Percentiles rank a stretch among this genome's conserved stretches.
Conservation (phyloP, 92 coral and sea anemone species). For the Diadumene lineata region DNA sequence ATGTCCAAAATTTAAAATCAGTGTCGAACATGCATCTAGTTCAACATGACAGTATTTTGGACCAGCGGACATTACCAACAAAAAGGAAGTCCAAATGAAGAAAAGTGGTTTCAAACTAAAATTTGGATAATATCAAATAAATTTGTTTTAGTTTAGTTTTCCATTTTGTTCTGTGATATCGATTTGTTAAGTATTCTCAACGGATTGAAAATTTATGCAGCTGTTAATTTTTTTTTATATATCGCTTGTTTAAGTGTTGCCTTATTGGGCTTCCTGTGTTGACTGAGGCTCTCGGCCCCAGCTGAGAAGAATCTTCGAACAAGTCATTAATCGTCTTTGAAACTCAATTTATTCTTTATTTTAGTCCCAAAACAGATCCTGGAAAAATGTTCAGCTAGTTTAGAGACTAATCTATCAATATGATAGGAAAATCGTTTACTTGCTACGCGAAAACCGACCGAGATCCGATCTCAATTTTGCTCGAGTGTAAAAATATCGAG, state of each 20-base stretch:
- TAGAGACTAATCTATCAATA: conserved; percentile 15
- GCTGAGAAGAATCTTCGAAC: background rate
- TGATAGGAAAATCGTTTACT: conserved; percentile 80
- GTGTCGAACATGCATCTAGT: too few relatives aligned
- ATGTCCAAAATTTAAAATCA: too few relatives aligned
- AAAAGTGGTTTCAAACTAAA: background rate
- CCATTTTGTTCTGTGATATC: too few relatives aligned
- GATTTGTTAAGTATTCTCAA: too few relatives aligned
- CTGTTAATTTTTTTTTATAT: too few relatives aligned
- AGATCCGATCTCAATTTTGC: conserved; percentile 84
- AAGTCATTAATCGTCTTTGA: background rate
- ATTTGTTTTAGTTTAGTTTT: too few relatives aligned
- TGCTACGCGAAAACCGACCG: conserved; percentile 80
- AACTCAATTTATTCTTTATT: background rate
- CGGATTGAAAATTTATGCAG: too few relatives aligned
- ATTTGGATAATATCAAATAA: background rate
- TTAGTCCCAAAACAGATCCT: background rate
- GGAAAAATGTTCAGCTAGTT: background rate
- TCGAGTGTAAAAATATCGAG: conserved; percentile 74
- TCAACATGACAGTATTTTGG: background rate
- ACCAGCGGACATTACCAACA: background rate
- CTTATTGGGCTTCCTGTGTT: conserved; percentile 4
- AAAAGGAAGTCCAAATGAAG: background rate
- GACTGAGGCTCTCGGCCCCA: background rate
- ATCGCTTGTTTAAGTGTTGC: background rate